Percentiles rank a stretch among this genome's conserved stretches.
phyloP scores from a whole-genome alignment of 2,113 vertebrate genomes.

The Anguilla rostrata region DNA sequence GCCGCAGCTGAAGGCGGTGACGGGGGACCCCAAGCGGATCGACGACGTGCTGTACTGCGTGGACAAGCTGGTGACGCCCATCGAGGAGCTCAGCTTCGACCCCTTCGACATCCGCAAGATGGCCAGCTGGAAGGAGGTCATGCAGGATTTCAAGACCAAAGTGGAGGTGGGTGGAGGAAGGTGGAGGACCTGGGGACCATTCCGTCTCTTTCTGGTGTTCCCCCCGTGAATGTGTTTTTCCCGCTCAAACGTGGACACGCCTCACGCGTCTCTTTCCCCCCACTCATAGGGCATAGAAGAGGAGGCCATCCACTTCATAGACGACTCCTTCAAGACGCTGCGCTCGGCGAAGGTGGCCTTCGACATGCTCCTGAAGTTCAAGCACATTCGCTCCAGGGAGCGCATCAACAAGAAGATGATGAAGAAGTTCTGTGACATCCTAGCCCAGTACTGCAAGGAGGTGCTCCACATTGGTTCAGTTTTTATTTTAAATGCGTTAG shows the following conservation, averaged over 20 bases:
- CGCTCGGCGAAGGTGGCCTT: slow-evolving; percentile 86
- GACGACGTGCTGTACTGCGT: slow-evolving; percentile 76
- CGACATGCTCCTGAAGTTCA: slow-evolving; percentile 87
- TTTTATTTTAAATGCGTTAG: neutral
- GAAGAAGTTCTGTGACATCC: slow-evolving; percentile 82
- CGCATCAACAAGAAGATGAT: slow-evolving; percentile 83
- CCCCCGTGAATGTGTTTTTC: neutral
- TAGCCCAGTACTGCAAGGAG: slow-evolving; percentile 88
- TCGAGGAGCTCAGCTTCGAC: slow-evolving; percentile 79
- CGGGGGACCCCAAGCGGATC: slow-evolving; percentile 75
- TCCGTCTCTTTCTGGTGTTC: too few relatives aligned
- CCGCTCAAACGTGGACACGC: neutral
- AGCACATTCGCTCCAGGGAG: slow-evolving; percentile 77
- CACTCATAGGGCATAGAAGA: slow-evolving; percentile 79
- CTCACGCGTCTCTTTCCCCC: slow-evolving; percentile 7
- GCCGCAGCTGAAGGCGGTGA: slow-evolving; percentile 80
- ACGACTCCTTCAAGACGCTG: slow-evolving; percentile 85
- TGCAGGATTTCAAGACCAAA: slow-evolving; percentile 77
- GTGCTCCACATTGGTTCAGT: slow-evolving; percentile 53
- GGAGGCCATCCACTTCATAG: slow-evolving; percentile 82
- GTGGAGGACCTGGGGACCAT: slow-evolving; percentile 24
- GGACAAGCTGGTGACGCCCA: slow-evolving; percentile 71
- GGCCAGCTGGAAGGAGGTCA: slow-evolving; percentile 76
- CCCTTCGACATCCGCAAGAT: slow-evolving; percentile 73
- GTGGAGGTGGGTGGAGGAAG: slow-evolving; percentile 71